Evolutionary conservation across 2,113 vertebrate species (phyloP), one percentile per base, ranked within the genome.

Genomic region (Upupa epops): DNA sequence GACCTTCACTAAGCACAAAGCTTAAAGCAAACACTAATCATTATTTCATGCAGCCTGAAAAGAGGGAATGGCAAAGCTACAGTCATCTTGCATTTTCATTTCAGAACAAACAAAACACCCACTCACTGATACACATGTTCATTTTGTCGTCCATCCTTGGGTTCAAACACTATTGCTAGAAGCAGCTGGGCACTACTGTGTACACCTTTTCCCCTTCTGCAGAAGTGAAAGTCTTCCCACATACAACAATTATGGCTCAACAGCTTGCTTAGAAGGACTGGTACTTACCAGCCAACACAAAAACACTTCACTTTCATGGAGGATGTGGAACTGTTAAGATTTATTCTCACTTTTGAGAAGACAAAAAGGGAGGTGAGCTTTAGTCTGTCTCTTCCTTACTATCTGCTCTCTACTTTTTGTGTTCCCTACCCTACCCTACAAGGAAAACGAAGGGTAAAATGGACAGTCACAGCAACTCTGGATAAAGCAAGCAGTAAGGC

Each of bases 281-380:
- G 90, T 97, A 81, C 97, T 97, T 21, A 59, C 96, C 45, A 97
- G 97, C 40, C 97, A 98, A 97, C 26, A 92, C 86, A 97, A 97
- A 89, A 46, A 81, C n/a, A 92, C 97, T 97, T 85, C 21, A 97
- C 94, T 21, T 79, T 92, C 17, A 92, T 89, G 54, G 82, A 97
- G 51, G 96, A 98, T 64, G 97, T 95, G 96, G 93, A 96, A 31
- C 55, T 97, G 97, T n/a, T 66, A 97, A 97, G 96, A 97, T 97
- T 54, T 97, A 97, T 31, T 97, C 97, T n/a, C 97, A 56, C 77
- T 97, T 98, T 80, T 91, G 87, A 28, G 45, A 61, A 45, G 16
- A 65, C 20, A 18, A 89, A 65, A 34, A 73, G 21, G 37, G 9
- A 68, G 45, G 29, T 34, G 21, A 87, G 71, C 96, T 60, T 31